A percentile compares a stretch with the other conserved stretches of the same genome.
Evolutionary conservation across 2,797 vertebrate species (phyloP).

Genomic region (Mastacembelus armatus): DNA sequence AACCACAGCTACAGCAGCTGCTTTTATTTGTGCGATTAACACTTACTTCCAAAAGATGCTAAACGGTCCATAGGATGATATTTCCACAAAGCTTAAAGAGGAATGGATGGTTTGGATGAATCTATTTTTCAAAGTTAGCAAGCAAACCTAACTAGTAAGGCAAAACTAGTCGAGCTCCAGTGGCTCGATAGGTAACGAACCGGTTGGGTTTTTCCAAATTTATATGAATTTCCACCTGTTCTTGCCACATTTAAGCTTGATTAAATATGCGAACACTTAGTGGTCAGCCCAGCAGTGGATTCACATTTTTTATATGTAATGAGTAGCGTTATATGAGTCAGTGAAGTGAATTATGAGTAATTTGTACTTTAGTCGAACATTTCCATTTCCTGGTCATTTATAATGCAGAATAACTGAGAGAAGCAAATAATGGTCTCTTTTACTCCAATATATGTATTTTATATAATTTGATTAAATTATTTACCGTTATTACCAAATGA

Average conservation of each 20-base stretch:
- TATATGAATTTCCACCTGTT: background rate
- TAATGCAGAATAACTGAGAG: no score
- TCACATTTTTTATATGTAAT: background rate
- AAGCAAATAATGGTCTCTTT: no score
- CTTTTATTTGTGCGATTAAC: background rate
- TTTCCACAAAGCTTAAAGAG: conserved; percentile 12
- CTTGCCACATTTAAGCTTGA: background rate
- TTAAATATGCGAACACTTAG: background rate
- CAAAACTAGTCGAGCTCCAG: conserved; percentile 32
- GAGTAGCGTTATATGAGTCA: background rate
- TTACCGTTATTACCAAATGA: no score
- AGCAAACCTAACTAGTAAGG: conserved; percentile 14
- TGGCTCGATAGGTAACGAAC: background rate
- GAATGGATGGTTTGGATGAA: conserved; percentile 13
- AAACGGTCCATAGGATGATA: conserved; percentile 80
- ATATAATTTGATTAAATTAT: no score
- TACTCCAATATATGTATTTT: no score
- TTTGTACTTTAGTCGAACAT: no score
- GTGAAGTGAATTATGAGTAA: background rate
- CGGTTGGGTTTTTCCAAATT: background rate
- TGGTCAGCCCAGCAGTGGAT: background rate
- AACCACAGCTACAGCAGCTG: background rate
- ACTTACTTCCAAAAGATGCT: conserved; percentile 84
- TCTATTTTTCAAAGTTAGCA: conserved; percentile 44
- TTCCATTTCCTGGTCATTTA: no score